phyloP scores from a whole-genome alignment of 2,888 invertebrate genomes.

The Thecocarcelia acutangulata region DNA sequence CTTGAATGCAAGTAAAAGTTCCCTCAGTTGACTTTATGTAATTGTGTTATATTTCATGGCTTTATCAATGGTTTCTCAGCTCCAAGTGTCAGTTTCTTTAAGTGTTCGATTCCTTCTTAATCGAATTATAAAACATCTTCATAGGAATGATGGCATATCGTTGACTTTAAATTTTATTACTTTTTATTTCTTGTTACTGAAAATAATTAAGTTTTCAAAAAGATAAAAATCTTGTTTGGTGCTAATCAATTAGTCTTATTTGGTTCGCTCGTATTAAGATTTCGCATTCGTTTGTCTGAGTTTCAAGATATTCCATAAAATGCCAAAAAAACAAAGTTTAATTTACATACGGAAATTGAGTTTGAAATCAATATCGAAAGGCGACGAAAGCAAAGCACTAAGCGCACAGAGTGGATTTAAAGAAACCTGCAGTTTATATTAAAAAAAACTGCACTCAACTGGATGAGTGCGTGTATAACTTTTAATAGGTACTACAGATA shows the following conservation, averaged over 20 bases:
- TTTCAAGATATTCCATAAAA: conserved; percentile 21
- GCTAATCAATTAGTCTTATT: conserved; percentile 78
- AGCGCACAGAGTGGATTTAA: conserved; percentile 28
- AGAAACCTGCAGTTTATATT: conserved; percentile 43
- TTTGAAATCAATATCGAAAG: conserved; percentile 77
- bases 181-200: conserved; percentile 15
- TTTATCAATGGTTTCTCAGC: background rate
- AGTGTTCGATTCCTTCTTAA: conserved; percentile 40
- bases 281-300: conserved; percentile 34
- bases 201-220: conserved; percentile 79
- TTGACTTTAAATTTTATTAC: conserved; percentile 4
- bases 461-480: conserved; percentile 30
- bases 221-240: conserved; percentile 80
- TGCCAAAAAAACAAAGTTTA: conserved; percentile 67
- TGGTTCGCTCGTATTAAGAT: conserved; percentile 68
- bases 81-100: conserved; percentile 13
- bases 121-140: conserved; percentile 38
- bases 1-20: no score
- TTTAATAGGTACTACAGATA: conserved; percentile 25
- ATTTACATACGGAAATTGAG: conserved; percentile 77
- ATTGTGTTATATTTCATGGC: no score
- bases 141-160: conserved; percentile 21
- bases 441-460: conserved; percentile 19
- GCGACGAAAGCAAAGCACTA: conserved; percentile 74
- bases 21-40: no score